Conservation (phyloP, 2,797 vertebrate genomes). For the Clarias fuscus region DNA sequence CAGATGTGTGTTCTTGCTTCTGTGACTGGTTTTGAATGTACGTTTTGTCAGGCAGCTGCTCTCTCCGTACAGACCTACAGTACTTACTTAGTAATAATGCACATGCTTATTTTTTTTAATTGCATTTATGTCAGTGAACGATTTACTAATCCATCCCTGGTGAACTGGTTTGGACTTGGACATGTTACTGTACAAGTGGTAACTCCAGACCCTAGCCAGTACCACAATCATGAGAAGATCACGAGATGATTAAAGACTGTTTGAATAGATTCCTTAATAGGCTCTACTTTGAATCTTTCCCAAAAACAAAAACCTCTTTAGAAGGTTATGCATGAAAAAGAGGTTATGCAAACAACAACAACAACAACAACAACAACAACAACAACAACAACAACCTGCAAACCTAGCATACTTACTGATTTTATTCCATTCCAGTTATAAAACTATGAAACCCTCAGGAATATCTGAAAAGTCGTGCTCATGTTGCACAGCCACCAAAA, state of each 20-base stretch:
- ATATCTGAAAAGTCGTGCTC: background rate
- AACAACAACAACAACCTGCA: no score
- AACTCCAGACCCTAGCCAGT: background rate
- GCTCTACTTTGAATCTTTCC: background rate
- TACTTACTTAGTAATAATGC: no score
- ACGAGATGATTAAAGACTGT: background rate
- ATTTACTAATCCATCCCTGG: background rate
- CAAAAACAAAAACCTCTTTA: background rate
- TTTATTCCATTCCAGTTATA: background rate
- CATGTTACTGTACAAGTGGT: background rate
- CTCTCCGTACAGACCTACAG: no score
- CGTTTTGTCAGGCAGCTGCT: no score
- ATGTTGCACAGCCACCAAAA: background rate
- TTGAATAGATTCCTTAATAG: background rate
- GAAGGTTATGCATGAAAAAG: no score
- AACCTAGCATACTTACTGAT: background rate
- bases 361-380: no score
- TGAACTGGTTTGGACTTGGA: background rate
- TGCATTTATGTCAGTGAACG: background rate
- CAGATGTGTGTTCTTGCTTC: no score
- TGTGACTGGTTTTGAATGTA: no score
- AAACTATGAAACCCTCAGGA: background rate
- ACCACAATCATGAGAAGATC: background rate
- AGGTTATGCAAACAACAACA: no score
- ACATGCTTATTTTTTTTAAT: background rate